Conservation (phyloP, 2,113 vertebrate genomes). For the Dolichotis patagonum region DNA sequence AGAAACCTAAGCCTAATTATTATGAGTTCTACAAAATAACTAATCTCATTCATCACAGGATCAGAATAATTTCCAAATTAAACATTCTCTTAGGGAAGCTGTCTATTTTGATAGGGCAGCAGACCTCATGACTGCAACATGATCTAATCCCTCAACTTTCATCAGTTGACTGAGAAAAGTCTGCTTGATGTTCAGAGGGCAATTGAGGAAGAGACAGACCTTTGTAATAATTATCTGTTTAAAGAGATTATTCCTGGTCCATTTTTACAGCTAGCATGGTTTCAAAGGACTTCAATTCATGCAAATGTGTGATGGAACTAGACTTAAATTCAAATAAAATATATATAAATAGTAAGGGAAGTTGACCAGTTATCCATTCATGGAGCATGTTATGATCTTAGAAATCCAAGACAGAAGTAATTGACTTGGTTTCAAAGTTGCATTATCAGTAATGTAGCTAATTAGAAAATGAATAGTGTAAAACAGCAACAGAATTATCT, state of each 20-base stretch:
- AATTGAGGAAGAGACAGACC: conserved; percentile 51
- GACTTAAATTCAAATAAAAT: conserved; percentile 75
- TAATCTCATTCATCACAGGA: conserved; percentile 32
- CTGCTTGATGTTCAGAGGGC: conserved; percentile 73
- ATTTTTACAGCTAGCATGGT: conserved; percentile 27
- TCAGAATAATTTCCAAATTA: not conserved
- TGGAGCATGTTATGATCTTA: not conserved
- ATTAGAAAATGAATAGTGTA: not conserved
- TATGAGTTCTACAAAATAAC: not conserved
- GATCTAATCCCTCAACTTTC: conserved; percentile 69
- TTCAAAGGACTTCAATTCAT: conserved; percentile 50
- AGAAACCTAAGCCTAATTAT: conserved; percentile 40
- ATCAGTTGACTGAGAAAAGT: conserved; percentile 73
- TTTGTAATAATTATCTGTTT: conserved; percentile 56
- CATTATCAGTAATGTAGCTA: not conserved
- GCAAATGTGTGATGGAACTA: conserved; percentile 65
- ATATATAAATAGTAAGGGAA: not conserved
- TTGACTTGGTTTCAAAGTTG: not conserved
- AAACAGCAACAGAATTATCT: conserved; percentile 10
- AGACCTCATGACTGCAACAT: conserved; percentile 64
- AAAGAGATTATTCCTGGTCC: conserved; percentile 65
- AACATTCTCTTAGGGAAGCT: not conserved
- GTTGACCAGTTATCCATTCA: conserved; percentile 5
- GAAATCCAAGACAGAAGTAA: conserved; percentile 24
- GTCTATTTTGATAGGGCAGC: conserved; percentile 62